phyloP scores from a whole-genome alignment of 2,113 vertebrate genomes.

The Poecile atricapillus region DNA sequence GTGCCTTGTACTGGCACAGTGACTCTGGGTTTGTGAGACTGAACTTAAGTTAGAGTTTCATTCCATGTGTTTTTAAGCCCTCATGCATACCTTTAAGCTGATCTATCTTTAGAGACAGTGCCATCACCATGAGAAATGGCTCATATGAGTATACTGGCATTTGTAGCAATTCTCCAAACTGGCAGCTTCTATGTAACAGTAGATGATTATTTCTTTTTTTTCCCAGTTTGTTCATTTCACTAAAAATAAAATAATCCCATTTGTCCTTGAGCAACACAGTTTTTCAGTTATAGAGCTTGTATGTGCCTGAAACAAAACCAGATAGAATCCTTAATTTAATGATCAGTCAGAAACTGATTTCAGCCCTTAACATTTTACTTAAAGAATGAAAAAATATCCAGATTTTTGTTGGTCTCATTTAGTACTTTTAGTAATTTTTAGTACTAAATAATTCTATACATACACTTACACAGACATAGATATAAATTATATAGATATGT shows the following conservation, averaged over 20 bases:
- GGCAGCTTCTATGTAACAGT: not conserved
- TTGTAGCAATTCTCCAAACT: not conserved
- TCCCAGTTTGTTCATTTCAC: not conserved
- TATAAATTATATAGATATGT: not conserved
- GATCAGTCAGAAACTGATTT: not conserved
- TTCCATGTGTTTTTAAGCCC: not conserved
- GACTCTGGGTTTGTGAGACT: not conserved
- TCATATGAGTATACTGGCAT: not conserved
- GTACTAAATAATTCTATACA: not conserved
- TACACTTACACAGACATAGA: fast-evolving
- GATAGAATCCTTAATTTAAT: not conserved
- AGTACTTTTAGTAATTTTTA: not conserved
- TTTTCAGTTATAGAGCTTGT: not conserved
- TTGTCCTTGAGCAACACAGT: not conserved
- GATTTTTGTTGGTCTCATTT: not conserved
- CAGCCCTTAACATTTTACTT: not conserved
- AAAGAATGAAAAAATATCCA: not conserved
- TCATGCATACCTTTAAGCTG: not conserved
- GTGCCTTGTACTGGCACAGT: not conserved
- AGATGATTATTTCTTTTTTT: not conserved
- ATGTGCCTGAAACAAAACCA: not conserved
- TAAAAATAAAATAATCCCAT: not conserved
- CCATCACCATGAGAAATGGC: not conserved
- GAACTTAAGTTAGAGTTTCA: not conserved
- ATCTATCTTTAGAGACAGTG: not conserved